phyloP scores from a whole-genome alignment of 2,797 vertebrate genomes.

The Helarctos malayanus region DNA sequence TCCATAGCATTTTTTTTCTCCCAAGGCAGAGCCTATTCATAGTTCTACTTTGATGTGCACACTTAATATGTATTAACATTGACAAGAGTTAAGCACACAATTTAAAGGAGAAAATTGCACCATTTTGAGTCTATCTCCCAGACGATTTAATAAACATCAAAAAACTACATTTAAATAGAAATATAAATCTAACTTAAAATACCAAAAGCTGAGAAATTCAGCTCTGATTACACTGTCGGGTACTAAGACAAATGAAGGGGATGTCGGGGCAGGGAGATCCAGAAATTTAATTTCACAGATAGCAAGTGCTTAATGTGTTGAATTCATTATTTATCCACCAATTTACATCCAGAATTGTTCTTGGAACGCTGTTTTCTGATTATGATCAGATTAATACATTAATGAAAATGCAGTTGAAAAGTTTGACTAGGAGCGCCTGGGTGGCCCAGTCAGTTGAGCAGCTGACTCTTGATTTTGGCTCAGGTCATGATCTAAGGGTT shows the following conservation, averaged over 20 bases:
- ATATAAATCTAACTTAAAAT: slow-evolving; percentile 59
- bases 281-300: neutral
- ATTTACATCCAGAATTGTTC: neutral
- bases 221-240: slow-evolving; percentile 48
- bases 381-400: slow-evolving; percentile 36
- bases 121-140: slow-evolving; percentile 63
- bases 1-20: slow-evolving; percentile 38
- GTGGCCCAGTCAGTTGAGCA: neutral
- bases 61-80: neutral
- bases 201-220: slow-evolving; percentile 37
- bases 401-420: neutral
- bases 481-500: neutral
- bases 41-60: slow-evolving; percentile 58
- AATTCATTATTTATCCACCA: neutral
- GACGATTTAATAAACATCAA: slow-evolving; percentile 69
- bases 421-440: neutral
- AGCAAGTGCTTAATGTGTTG: neutral
- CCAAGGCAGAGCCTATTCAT: neutral
- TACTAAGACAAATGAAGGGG: neutral
- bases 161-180: slow-evolving; percentile 62
- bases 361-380: neutral
- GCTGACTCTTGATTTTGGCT: neutral
- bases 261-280: neutral
- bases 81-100: slow-evolving; percentile 51
- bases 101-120: slow-evolving; percentile 72